Evolutionary conservation across 2,888 invertebrate genomes (phyloP), one percentile per base, ranked within the genome.

Genomic region (Metopia argyrocephala): DNA sequence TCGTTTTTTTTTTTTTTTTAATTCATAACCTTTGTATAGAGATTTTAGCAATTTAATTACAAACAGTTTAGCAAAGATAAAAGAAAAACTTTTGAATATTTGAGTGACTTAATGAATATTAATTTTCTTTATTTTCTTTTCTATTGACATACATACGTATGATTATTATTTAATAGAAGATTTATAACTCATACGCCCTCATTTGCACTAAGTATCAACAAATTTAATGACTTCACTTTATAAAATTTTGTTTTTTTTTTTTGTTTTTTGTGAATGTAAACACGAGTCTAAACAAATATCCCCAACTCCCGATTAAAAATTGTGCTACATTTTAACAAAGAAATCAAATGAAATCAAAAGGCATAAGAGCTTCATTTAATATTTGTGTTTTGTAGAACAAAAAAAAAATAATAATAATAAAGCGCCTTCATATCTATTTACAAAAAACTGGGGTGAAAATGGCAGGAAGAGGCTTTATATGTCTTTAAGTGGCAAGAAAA

Each of bases 241-340:
- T n/a, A n/a, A n/a, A n/a, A n/a, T n/a, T n/a, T n/a, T n/a, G n/a
- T n/a, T n/a, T n/a, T n/a, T n/a, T n/a, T n/a, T n/a, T n/a, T n/a
- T n/a, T n/a, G n/a, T n/a, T n/a, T n/a, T n/a, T 50, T 52, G 59
- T 71, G 23, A 50, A 71, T 9, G 52, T 65, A 23, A 61, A 61
- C 61, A 46, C 4, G 15, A 61, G 21, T 56, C 23, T 25, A 38
- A 59, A 61, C 21, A 61, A n/a, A 45, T 3, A 6, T 6, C 18
- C 1, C 1, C n/a, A 1, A 45, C 61, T 23, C 25, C 18, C 45
- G 9, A 1, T 38, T 7, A 2, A 31, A 31, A 3, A 9, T 12
- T 12, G 31, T 12, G 2, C 2, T 3, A 31, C 12, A 12, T 31
- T 31, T 12, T 31, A 31, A 31, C 31, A 31, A 31, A 31, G 31